Base-by-base conservation (phyloP, 64 coral and sea anemone genomes). In the Platygyra sinensis region DNA sequence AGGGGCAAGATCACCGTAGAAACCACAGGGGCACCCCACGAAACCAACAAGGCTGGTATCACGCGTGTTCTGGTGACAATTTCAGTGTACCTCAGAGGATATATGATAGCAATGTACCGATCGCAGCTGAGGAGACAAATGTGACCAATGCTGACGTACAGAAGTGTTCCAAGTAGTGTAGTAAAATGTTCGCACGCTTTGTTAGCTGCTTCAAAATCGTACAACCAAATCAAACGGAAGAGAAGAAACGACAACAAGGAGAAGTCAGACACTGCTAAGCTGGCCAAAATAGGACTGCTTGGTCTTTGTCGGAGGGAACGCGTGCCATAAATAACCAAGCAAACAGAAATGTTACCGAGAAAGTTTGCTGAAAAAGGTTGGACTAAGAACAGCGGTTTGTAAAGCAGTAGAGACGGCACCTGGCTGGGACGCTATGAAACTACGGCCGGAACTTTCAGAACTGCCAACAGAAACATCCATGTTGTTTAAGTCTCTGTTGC, bases 181-280 rank as follows among this genome's bases (percentile, higher is more conserved):
- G 38, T 6, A 19, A 93, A 78, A 8, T 88, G 38, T 6, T 52
- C 19, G 65, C 76, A 88, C 32, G 72, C 25, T 12, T 74, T 10
- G 6, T 28, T 9, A 1, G 19, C 12, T 22, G 69, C 52, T 32
- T 75, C 18, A 2, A 13, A 9, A 0, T 51, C n/a, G 25, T 89
- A 89, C 32, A 93, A 19, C 36, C 57, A 52, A 22, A 89, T 60
- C 20, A 93, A 73, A 52, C 67, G 67, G 27, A 80, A 89, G 1
- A 75, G 31, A 13, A 89, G 46, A 14, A 73, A 46, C 28, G 60
- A 39, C 25, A 74, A 28, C 11, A 74, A 12, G 14, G 33, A 28
- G 10, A 89, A 74, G 51, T 93, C 86, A 19, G 86, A 89, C 18
- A 93, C 2, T 28, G 91, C 85, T 62, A 82, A 75, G 71, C 91